Conservation (phyloP, 1,140 invertebrate species). For the Lepidurus arcticus region DNA sequence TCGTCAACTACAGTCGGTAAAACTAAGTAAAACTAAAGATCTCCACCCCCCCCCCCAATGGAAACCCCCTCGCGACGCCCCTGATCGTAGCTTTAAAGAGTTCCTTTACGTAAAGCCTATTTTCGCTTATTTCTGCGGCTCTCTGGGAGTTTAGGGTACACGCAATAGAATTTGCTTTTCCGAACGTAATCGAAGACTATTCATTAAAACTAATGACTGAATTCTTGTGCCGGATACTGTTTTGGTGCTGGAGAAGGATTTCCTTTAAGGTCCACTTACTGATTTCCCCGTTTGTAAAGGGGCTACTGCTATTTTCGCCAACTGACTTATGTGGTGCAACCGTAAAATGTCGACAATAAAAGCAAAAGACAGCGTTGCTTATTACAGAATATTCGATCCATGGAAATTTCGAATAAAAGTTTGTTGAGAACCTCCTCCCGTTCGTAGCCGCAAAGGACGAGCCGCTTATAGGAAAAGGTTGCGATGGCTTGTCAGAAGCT, state of each 20-base stretch:
- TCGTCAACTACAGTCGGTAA: too few species aligned
- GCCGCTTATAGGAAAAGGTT: neutral
- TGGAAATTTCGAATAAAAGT: neutral
- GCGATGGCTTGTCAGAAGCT: slow-evolving; percentile 4
- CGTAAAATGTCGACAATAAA: neutral
- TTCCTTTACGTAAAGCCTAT: neutral
- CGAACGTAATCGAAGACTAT: neutral
- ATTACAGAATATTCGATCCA: too few species aligned
- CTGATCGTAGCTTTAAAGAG: too few species aligned
- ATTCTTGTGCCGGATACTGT: neutral
- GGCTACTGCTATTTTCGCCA: too few species aligned
- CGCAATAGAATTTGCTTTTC: neutral
- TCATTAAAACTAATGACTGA: neutral
- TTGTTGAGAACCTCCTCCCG: neutral
- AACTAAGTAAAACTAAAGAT: too few species aligned
- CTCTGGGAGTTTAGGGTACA: neutral
- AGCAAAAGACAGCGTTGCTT: neutral
- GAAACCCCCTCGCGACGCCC: too few species aligned
- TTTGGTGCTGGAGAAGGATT: neutral
- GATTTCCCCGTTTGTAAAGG: neutral
- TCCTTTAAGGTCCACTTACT: neutral
- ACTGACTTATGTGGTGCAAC: neutral
- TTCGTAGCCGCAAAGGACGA: neutral
- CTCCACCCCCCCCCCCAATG: too few species aligned
- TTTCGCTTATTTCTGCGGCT: neutral